Conservation (phyloP, 2,797 vertebrate genomes). For the Pterois miles region DNA sequence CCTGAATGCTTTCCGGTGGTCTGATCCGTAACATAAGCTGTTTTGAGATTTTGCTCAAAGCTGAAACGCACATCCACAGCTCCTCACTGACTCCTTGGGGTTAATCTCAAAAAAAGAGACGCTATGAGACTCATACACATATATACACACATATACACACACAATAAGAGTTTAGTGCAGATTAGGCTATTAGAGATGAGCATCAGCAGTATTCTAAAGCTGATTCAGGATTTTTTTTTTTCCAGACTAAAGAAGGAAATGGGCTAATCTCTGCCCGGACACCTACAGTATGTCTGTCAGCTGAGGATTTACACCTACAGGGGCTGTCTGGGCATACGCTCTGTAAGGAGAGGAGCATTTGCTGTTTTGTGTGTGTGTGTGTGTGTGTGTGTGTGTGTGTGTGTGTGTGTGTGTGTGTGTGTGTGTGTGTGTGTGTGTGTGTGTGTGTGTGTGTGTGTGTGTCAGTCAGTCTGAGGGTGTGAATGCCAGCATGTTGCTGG, state of each 20-base stretch:
- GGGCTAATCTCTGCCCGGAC: constrained; percentile 67
- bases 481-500: constrained; percentile 46
- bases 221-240: constrained; percentile 74
- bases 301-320: constrained; percentile 68
- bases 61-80: constrained; percentile 22
- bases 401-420: constrained; percentile 6
- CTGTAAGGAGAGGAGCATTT: constrained; percentile 2
- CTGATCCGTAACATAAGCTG: constrained; percentile 40
- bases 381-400: constrained; percentile 12
- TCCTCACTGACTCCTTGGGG: constrained; percentile 44
- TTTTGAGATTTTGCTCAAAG: constrained; percentile 35
- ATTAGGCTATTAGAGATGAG: constrained; percentile 69
- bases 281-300: constrained; percentile 63
- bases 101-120: constrained; percentile 58
- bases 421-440: constrained; percentile 2
- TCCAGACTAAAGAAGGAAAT: constrained; percentile 57
- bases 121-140: constrained; percentile 6
- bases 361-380: no score
- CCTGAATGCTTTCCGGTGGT: constrained; percentile 26
- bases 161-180: constrained; percentile 56
- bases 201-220: constrained; percentile 72
- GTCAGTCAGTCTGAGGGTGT: constrained; percentile 3
- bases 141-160: not conserved
- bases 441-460: constrained; percentile 1
- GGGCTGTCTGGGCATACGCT: constrained; percentile 60